phyloP scores from a whole-genome alignment of 2,113 vertebrate species.

The Ceyx melanurus region DNA sequence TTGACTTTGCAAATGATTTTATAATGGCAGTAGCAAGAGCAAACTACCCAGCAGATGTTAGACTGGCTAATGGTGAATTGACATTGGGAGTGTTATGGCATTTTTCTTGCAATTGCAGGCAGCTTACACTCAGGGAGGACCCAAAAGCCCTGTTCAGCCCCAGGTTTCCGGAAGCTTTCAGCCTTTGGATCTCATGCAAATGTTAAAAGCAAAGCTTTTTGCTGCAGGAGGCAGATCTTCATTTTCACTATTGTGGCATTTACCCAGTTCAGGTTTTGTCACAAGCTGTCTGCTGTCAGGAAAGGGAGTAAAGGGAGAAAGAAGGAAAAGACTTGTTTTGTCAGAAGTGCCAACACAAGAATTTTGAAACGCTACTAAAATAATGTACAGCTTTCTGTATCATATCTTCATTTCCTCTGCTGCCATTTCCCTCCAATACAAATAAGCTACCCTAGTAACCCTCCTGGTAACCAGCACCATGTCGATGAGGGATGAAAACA shows the following conservation, averaged over 20 bases:
- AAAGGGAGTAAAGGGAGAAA: background rate
- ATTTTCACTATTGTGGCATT: background rate
- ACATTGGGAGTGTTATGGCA: rapidly evolving
- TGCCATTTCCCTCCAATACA: background rate
- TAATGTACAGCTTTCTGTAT: background rate
- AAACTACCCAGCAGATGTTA: background rate
- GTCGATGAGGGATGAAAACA: background rate
- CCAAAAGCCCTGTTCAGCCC: background rate
- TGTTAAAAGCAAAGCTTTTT: background rate
- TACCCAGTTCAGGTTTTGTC: background rate
- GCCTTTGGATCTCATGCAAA: background rate
- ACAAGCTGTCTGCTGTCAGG: background rate
- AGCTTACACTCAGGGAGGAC: background rate
- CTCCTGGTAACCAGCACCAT: background rate
- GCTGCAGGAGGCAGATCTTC: background rate
- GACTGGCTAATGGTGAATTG: background rate
- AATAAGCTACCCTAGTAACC: background rate
- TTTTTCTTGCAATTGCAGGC: background rate
- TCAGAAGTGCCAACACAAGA: background rate
- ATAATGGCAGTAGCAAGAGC: background rate
- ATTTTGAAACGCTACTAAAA: background rate
- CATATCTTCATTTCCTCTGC: background rate
- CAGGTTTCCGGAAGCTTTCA: background rate
- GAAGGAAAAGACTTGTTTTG: background rate
- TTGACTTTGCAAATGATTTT: background rate